Evolutionary conservation across 2,113 vertebrate species (phyloP), one percentile per base, ranked within the genome.

Genomic region (Tautogolabrus adspersus): DNA sequence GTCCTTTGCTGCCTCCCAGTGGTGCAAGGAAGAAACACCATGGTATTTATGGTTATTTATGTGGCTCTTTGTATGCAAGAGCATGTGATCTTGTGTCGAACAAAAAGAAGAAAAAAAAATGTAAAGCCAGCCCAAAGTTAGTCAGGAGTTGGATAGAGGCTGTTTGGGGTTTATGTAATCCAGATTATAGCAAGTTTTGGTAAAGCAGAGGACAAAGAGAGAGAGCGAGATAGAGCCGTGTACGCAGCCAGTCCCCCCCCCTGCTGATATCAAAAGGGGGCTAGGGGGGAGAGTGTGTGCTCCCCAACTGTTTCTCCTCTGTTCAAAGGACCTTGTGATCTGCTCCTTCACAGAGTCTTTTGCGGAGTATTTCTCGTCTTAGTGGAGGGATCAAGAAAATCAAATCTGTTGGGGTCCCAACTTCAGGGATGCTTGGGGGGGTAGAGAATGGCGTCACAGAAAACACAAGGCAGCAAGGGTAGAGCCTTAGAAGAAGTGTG

Each of bases 261-360:
- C 80, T 18, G 77, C 81, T 84, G 83, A 81, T 82, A 86, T 84
- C 64, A 86, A 82, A 84, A 18, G 3, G 21, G 3, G 13, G 49
- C 57, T 55, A 22, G 65, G 49, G 71, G 68, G 58, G 46, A 70
- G 54, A 56, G 52, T 67, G 67, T 15, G 8, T 46, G 46, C 4
- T 75, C 60, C 69, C 72, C 77, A 66, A 69, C 86, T 86, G 81
- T 86, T 80, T 84, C 46, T 54, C 69, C 58, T 69, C 73, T 8
- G 63, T 84, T 86, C 71, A 82, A 86, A 88, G 57, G 22, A 62
- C 47, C 69, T 66, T 87, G 63, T 83, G 81, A 83, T 81, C 71
- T 74, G 19, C 60, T 79, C 42, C 66, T 21, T 51, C 66, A 23
- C 56, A 74, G 18, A 49, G 18, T 49, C 47, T 49, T 49, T 49